phyloP scores from a whole-genome alignment of 30 jellyfish, hydroid and myxozoan genomes.

The Hydra vulgaris region DNA sequence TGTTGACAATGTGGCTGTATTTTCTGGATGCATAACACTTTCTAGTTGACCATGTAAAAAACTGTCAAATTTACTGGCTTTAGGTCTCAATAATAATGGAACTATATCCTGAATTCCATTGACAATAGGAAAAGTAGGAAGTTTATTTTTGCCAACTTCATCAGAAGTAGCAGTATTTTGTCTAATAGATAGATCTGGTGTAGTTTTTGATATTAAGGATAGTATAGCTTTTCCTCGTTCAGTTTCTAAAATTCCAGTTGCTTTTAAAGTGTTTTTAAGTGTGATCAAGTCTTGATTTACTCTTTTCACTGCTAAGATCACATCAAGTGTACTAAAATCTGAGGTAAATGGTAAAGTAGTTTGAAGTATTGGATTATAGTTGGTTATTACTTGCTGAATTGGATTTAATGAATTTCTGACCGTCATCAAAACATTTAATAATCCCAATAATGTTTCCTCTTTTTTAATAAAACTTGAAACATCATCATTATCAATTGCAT shows the following conservation, averaged over 20 bases:
- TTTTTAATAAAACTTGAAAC: slow-evolving; percentile 16
- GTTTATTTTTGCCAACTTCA: slow-evolving; percentile 40
- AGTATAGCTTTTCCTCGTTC: slow-evolving; percentile 38
- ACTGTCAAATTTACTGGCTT: slow-evolving; percentile 59
- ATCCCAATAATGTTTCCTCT: slow-evolving; percentile 11
- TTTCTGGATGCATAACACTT: slow-evolving; percentile 24
- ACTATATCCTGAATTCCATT: slow-evolving; percentile 34
- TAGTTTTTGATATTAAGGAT: slow-evolving; percentile 15
- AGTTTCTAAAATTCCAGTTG: slow-evolving; percentile 42
- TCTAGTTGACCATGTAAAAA: slow-evolving; percentile 36
- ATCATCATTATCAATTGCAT: neutral
- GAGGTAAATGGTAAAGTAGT: slow-evolving; percentile 31
- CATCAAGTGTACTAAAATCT: slow-evolving; percentile 39
- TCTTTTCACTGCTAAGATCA: slow-evolving; percentile 65
- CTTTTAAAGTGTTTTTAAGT: slow-evolving; percentile 68
- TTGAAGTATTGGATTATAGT: slow-evolving; percentile 15
- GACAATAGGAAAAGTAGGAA: slow-evolving; percentile 20
- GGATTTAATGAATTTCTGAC: slow-evolving; percentile 39
- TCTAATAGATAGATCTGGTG: neutral
- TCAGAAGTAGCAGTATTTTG: slow-evolving; percentile 20
- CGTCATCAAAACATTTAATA: slow-evolving; percentile 5
- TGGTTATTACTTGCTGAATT: slow-evolving; percentile 40
- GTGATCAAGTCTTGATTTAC: slow-evolving; percentile 80
- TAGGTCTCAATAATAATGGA: slow-evolving; percentile 54
- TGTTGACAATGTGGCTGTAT: slow-evolving; percentile 6